Base-by-base conservation (phyloP, 2,888 invertebrate species). In the Lissocephala sabroskyi region DNA sequence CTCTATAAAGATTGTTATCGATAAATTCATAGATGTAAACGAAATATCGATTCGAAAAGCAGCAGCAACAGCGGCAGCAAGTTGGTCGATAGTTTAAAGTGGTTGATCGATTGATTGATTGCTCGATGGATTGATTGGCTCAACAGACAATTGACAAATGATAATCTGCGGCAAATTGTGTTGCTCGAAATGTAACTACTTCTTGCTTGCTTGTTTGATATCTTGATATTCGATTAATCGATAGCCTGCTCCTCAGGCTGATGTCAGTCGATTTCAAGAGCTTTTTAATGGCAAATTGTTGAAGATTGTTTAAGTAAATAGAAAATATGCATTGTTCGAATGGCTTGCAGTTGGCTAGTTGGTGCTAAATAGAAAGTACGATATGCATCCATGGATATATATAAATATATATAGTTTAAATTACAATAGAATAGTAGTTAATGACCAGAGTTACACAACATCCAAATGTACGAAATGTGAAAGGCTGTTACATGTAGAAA, bases 381-480 rank as follows among this genome's bases (percentile, higher is more conserved):
- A 50, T 50, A 56, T 57, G 59, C n/a, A n/a, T 75, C 70, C 70
- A 70, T 62, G 62, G 30, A 32, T n/a, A n/a, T n/a, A n/a, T n/a
- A n/a, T n/a, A n/a, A n/a, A n/a, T n/a, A n/a, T n/a, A n/a, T n/a
- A n/a, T n/a, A n/a, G n/a, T n/a, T n/a, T n/a, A n/a, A n/a, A n/a
- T n/a, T n/a, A n/a, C n/a, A n/a, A n/a, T n/a, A 5, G 23, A 62
- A 59, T 50, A 43, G 55, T 59, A 52, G 73, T 67, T 67, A 67
- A 68, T 76, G 64, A 50, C 73, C 58, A 75, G 40, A 54, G 55
- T 76, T 64, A 73, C 74, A 76, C 77, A 76, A 76, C 76, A 76
- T 68, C 76, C 68, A 67, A 61, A n/a, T n/a, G n/a, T n/a, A n/a
- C n/a, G n/a, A n/a, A 52, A 60, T 23, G 23, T n/a, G 50, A 23